Base-by-base conservation (phyloP, 2,888 invertebrate species). In the Lordiphosa fenestrarum region DNA sequence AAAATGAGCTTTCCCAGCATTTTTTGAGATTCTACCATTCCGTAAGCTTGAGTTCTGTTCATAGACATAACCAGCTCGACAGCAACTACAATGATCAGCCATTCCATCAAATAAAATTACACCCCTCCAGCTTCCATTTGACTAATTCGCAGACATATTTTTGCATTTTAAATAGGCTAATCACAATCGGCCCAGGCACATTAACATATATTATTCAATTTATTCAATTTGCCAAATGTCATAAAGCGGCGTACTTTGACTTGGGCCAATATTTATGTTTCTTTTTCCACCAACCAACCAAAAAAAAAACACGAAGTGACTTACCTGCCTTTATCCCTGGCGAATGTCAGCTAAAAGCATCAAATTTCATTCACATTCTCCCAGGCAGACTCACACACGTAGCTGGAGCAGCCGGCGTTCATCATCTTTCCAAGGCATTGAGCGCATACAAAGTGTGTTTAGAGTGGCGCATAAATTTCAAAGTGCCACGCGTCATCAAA, bases 401-500 rank as follows among this genome's bases (percentile, higher is more conserved):
- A 33, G 49, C 48, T 38, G 25, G 10, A 25, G 37, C 35, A 37
- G 38, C 40, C 52, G 30, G 51, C 63, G 69, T 76, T 71, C 66
- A 71, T 77, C 73, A 77, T 81, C 57, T 66, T 59, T 44, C 54
- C 48, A 39, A 64, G 40, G 49, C 77, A 69, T 71, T 60, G 71
- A 51, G 49, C 78, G 77, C 77, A 77, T 77, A 77, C 78, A 82
- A 82, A 77, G 78, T 82, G 54, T 74, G 71, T 71, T 74, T 67
- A 69, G 75, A 75, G 75, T 65, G 54, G 69, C 78, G 78, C 73
- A 77, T 78, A 77, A 77, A 78, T 77, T 82, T 78, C 69, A 78
- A 76, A 82, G 73, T 78, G 82, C 82, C 78, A 78, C 75, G 82
- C 78, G 75, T 75, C 77, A 78, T 78, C 77, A 78, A 82, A 78